A percentile compares a stretch with the other conserved stretches of the same genome.
These are phyloP conservation scores for human (Homo sapiens) DNA, from an alignment of 2,113 vertebrate species.

Conservation along the genomic window GRCh38 chr17:14568001-14568500, in stretches of 20 bases:
- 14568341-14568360: background rate
- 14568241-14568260: background rate
- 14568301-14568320: background rate
- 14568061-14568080: background rate
- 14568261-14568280: background rate
- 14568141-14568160: background rate
- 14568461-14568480: rapidly evolving
- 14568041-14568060: background rate
- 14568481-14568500: background rate
- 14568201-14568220: background rate
- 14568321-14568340: background rate
- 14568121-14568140: background rate
- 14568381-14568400: background rate
- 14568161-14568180: background rate
- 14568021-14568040: background rate
- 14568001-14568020: background rate
- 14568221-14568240: background rate
- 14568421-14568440: background rate
- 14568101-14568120: background rate
- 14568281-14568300: background rate
- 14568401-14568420: background rate
- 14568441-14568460: rapidly evolving
- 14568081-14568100: background rate
- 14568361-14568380: background rate
- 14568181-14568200: background rate